phyloP scores from a whole-genome alignment of 2,113 vertebrate genomes.

The Heloderma charlesbogerti region DNA sequence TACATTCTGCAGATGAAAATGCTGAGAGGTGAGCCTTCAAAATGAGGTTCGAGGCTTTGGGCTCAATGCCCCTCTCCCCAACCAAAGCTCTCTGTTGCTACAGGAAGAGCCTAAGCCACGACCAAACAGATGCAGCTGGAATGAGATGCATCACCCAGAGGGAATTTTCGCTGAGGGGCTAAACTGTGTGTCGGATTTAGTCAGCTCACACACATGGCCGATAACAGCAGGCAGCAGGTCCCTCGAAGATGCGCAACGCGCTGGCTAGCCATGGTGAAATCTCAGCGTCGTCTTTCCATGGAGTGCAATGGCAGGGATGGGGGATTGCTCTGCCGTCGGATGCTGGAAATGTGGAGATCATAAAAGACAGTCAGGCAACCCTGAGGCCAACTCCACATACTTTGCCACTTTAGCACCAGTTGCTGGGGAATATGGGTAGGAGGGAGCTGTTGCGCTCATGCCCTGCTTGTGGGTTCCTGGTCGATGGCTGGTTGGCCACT shows the following conservation, averaged over 20 bases:
- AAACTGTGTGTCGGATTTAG: rapidly evolving
- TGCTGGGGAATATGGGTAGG: too few relatives aligned
- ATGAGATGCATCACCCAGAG: background rate
- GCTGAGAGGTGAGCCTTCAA: background rate
- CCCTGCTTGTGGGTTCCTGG: too few relatives aligned
- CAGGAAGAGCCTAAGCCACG: background rate
- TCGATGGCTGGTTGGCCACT: too few relatives aligned
- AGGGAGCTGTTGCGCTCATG: too few relatives aligned
- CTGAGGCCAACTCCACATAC: too few relatives aligned
- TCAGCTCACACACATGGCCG: background rate
- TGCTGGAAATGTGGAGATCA: background rate
- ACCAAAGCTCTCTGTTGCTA: background rate
- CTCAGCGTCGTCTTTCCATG: too few relatives aligned
- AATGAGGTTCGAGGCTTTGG: too few relatives aligned
- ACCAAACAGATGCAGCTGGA: background rate
- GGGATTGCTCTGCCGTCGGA: background rate
- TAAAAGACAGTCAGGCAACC: background rate
- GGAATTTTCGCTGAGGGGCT: background rate
- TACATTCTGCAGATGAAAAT: too few relatives aligned
- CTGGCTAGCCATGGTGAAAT: background rate
- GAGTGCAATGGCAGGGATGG: background rate
- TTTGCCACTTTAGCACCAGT: too few relatives aligned
- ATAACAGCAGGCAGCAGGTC: background rate
- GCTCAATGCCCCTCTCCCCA: too few relatives aligned
- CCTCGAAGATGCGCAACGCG: background rate